These are phyloP conservation scores for Malthinus seriepunctatus DNA, from an alignment of 2,888 invertebrate species.

Conservation along the genomic window DNA sequence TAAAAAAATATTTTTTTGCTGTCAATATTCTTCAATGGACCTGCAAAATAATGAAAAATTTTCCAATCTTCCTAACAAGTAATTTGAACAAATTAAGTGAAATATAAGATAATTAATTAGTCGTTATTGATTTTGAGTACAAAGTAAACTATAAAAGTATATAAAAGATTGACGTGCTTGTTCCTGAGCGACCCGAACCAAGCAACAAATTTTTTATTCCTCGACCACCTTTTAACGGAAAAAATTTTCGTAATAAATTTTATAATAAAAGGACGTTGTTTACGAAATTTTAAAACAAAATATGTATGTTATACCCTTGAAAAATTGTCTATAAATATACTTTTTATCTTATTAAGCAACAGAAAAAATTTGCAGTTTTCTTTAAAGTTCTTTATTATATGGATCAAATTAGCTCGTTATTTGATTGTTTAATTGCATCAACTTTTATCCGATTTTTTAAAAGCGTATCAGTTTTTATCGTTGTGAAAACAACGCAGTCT, in stretches of 20 bases:
- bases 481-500: conserved; percentile 25
- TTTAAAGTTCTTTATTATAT: neutral
- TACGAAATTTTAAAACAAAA: neutral
- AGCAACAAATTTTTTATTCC: neutral
- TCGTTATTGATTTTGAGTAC: conserved; percentile 5
- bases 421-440: conserved; percentile 5
- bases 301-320: conserved; percentile 22
- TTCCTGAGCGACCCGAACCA: neutral
- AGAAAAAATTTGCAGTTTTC: conserved; percentile 5
- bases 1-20: too few species aligned
- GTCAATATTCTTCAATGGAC: too few species aligned
- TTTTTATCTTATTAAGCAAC: conserved; percentile 17
- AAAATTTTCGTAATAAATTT: neutral
- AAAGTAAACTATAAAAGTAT: conserved; percentile 1
- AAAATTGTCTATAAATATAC: conserved; percentile 21
- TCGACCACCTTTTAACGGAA: neutral
- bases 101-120: conserved; percentile 13
- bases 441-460: conserved; percentile 27
- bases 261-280: neutral
- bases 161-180: neutral
- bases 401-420: neutral
- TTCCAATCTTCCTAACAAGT: too few species aligned
- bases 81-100: neutral
- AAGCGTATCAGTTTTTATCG: conserved; percentile 32
- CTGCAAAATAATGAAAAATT: too few species aligned